Evolutionary conservation across 2,113 vertebrate species (phyloP).

Genomic region (Alectura lathami): DNA sequence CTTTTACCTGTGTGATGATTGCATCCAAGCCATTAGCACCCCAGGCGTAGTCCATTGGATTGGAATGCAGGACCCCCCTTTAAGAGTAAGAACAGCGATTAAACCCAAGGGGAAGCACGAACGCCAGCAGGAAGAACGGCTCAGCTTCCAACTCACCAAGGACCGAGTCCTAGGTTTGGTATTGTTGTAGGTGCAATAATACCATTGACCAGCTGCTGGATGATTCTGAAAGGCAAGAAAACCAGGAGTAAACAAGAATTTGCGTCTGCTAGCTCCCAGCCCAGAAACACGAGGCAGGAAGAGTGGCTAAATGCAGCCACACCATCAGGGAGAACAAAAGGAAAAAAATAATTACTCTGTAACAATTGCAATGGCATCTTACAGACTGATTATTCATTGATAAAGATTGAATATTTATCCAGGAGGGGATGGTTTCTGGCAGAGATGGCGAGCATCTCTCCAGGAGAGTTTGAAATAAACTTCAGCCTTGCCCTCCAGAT

Average conservation of each 20-base stretch:
- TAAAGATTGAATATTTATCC: background rate
- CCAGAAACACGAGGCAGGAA: rapidly evolving
- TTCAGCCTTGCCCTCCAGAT: rapidly evolving
- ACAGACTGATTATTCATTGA: background rate
- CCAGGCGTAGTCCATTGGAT: conserved; percentile 98
- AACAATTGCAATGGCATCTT: background rate
- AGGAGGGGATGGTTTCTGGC: background rate
- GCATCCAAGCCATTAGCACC: conserved; percentile 93
- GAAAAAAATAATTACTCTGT: background rate
- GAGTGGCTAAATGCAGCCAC: background rate
- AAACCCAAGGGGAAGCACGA: background rate
- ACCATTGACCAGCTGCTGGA: conserved; percentile 94
- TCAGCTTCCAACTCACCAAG: conserved; percentile 84
- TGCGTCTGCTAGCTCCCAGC: background rate
- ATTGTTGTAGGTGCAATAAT: conserved; percentile 94
- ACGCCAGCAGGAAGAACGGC: background rate
- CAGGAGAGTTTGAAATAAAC: background rate
- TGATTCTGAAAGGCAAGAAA: conserved; percentile 82
- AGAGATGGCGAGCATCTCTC: rapidly evolving
- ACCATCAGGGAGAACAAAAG: background rate
- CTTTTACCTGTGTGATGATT: conserved; percentile 93
- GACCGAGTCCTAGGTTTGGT: conserved; percentile 92
- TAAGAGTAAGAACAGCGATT: conserved; percentile 37
- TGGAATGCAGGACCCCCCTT: conserved; percentile 96
- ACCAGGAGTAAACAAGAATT: background rate